Conservation (phyloP, 1,140 invertebrate genomes). For the Melipona quadrifasciata region DNA sequence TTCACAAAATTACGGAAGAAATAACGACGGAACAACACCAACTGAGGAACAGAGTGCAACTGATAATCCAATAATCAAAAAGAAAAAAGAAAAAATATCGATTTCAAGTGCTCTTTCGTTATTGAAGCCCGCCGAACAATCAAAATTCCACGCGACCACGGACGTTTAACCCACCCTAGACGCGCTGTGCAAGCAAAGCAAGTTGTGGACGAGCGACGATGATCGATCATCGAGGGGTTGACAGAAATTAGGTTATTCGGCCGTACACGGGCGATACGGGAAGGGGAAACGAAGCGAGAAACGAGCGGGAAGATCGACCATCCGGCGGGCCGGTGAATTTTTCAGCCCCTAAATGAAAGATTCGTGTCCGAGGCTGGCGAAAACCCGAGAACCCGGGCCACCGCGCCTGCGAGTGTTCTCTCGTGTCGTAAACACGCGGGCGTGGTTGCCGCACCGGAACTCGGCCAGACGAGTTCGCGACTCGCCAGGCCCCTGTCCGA, state of each 20-base stretch:
- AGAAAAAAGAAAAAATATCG: no score
- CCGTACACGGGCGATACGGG: background rate
- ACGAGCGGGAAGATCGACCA: conserved; percentile 23
- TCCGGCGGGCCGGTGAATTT: conserved; percentile 42
- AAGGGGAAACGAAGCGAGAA: no score
- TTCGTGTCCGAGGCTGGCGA: background rate
- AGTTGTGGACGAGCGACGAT: background rate
- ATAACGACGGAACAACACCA: no score
- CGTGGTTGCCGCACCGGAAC: conserved; percentile 56
- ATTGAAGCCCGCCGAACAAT: background rate
- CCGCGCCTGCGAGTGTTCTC: no score
- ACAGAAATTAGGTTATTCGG: conserved; percentile 56
- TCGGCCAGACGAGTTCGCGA: conserved; percentile 59
- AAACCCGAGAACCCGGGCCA: background rate
- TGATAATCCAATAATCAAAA: no score
- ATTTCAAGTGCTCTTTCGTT: no score
- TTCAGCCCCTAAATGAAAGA: conserved; percentile 52
- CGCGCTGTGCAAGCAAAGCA: background rate
- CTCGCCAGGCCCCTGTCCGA: conserved; percentile 50
- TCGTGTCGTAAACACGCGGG: background rate
- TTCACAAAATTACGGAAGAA: no score
- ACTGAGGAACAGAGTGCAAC: no score
- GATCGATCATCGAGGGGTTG: conserved; percentile 38
- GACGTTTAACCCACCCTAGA: background rate
- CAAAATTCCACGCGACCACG: background rate